Percentiles rank a stretch among this genome's conserved stretches.
Conservation (phyloP, 2,797 vertebrate species). For the Pseudochaenichthys georgianus region DNA sequence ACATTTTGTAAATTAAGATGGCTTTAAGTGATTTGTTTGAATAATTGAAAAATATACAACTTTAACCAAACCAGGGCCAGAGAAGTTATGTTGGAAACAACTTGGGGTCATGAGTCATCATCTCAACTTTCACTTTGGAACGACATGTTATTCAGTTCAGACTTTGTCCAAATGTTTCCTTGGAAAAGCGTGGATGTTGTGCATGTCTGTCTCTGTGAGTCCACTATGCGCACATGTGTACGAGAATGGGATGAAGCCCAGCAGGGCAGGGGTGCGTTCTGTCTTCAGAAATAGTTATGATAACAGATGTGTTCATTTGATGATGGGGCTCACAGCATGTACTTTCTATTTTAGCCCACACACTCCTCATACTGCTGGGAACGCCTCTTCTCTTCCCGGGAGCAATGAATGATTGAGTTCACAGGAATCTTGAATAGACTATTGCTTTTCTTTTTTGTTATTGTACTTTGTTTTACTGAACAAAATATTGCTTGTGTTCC, state of each 20-base stretch:
- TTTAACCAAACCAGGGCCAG: background rate
- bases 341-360: constrained; percentile 59
- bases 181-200: constrained; percentile 1
- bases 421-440: background rate
- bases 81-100: background rate
- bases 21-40: background rate
- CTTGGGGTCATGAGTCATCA: accelerated
- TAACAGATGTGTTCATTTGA: constrained; percentile 61
- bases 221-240: constrained; percentile 23
- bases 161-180: background rate
- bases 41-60: background rate
- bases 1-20: too few relatives aligned
- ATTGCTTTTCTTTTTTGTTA: background rate
- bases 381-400: background rate
- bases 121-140: constrained; percentile 3
- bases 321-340: constrained; percentile 45
- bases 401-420: constrained; percentile 29
- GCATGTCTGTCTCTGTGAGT: constrained; percentile 19
- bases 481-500: background rate
- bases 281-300: constrained; percentile 39
- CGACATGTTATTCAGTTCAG: constrained; percentile 9
- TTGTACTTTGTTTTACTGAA: background rate
- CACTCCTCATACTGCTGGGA: constrained; percentile 23
- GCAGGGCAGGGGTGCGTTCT: constrained; percentile 40
- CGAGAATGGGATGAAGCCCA: constrained; percentile 38